phyloP scores from a whole-genome alignment of 2,888 invertebrate genomes.

The Proisotoma minuta region DNA sequence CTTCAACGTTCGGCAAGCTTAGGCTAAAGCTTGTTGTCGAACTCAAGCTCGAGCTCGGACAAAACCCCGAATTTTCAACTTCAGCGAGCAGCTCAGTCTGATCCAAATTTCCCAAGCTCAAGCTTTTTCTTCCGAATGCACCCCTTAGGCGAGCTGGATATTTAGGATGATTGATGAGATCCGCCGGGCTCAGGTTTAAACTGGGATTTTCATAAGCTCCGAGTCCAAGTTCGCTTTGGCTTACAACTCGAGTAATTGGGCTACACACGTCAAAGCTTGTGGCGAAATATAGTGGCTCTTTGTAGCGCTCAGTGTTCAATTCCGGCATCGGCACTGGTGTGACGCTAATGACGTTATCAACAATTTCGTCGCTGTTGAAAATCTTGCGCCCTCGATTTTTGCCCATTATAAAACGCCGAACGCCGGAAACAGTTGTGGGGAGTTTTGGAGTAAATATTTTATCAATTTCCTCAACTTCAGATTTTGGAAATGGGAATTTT shows the following conservation, averaged over 20 bases:
- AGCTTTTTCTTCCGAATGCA: neutral
- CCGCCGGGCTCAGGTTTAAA: slow-evolving; percentile 37
- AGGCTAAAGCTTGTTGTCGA: neutral
- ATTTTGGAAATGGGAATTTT: slow-evolving; percentile 3
- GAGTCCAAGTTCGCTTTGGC: neutral
- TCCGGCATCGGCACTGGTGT: no score
- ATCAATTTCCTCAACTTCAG: neutral
- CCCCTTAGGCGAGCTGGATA: slow-evolving; percentile 17
- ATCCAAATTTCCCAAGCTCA: neutral
- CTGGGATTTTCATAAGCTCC: slow-evolving; percentile 43
- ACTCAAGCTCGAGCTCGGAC: neutral
- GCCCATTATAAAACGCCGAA: neutral
- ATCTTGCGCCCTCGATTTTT: neutral
- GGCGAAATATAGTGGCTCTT: neutral
- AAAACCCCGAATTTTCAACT: neutral
- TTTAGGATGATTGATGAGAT: slow-evolving; percentile 44
- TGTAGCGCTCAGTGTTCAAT: neutral
- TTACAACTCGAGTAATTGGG: slow-evolving; percentile 40
- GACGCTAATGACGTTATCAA: neutral
- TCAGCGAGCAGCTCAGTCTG: neutral
- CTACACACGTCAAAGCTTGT: slow-evolving; percentile 19
- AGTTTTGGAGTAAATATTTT: neutral
- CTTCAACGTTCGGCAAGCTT: no score
- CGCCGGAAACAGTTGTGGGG: no score
- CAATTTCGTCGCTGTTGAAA: neutral